phyloP scores from a whole-genome alignment of 2,888 invertebrate species.

The Biston betularia region DNA sequence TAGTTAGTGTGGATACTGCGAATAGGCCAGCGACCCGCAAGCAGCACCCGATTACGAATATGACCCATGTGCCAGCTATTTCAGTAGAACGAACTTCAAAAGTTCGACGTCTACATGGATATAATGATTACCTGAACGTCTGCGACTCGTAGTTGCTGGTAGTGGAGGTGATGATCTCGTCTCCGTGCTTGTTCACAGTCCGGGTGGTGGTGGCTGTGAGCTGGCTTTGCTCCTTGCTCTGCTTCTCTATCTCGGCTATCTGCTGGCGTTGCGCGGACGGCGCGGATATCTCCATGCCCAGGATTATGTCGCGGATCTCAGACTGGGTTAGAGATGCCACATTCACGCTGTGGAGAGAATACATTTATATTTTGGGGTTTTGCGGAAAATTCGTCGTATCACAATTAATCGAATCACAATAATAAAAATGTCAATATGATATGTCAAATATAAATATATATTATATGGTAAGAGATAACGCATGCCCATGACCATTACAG shows the following conservation, averaged over 20 bases:
- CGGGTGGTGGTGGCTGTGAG: slow-evolving; percentile 99
- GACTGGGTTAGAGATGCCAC: slow-evolving; percentile 99
- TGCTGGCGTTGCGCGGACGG: slow-evolving; percentile 99
- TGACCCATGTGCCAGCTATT: too few species aligned
- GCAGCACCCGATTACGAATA: too few species aligned
- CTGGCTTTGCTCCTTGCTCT: slow-evolving; percentile 99
- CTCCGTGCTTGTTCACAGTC: slow-evolving; percentile 99
- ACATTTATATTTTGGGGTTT: neutral
- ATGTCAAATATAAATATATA: too few species aligned
- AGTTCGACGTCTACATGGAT: too few species aligned
- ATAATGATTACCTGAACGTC: slow-evolving; percentile 89
- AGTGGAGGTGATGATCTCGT: slow-evolving; percentile 99
- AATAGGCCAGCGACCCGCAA: too few species aligned
- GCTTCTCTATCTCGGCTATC: slow-evolving; percentile 99
- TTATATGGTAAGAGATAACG: too few species aligned
- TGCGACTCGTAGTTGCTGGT: slow-evolving; percentile 99
- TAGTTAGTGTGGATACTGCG: too few species aligned
- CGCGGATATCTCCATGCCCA: slow-evolving; percentile 99
- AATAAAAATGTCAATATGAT: too few species aligned
- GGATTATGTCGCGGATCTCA: slow-evolving; percentile 99
- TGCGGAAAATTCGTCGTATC: too few species aligned
- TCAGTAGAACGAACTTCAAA: too few species aligned
- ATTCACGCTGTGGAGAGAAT: slow-evolving; percentile 90
- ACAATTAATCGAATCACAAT: too few species aligned
- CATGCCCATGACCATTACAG: too few species aligned